Evolutionary conservation across 2,797 vertebrate genomes (phyloP).

Genomic region (Poecilia velifera): DNA sequence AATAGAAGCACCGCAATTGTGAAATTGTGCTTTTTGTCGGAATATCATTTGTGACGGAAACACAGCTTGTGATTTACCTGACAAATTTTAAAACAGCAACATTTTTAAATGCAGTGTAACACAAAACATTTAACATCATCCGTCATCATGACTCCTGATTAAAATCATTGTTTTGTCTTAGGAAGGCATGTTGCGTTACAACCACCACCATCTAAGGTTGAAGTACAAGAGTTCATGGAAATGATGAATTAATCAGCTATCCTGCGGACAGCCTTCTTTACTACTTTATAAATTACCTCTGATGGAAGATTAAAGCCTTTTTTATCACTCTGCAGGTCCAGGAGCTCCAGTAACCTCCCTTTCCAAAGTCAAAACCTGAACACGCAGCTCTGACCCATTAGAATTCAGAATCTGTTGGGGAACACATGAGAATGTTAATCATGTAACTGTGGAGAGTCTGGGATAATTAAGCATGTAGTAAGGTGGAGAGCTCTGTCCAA

Average conservation of each 20-base stretch:
- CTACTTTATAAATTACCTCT: conserved; percentile 42
- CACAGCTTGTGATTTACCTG: neutral
- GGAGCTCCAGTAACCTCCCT: conserved; percentile 50
- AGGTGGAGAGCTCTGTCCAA: conserved; percentile 51
- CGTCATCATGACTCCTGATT: neutral
- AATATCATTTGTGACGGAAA: no score
- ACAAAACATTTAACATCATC: neutral
- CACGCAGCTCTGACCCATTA: conserved; percentile 34
- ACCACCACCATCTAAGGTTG: neutral
- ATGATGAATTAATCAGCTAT: neutral
- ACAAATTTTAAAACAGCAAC: neutral
- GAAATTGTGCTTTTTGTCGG: no score
- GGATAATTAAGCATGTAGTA: conserved; percentile 67
- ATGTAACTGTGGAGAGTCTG: conserved; percentile 62
- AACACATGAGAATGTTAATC: conserved; percentile 67
- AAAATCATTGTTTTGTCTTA: neutral
- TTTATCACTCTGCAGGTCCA: conserved; percentile 48
- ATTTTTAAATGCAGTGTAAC: neutral
- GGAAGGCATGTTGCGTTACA: neutral
- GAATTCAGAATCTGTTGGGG: conserved; percentile 46
- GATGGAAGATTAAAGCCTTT: conserved; percentile 51
- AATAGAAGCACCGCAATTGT: no score
- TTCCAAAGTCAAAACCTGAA: conserved; percentile 51
- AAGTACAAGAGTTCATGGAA: neutral
- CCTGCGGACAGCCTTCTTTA: conserved; percentile 7